Percentiles rank a stretch among this genome's conserved stretches.
These are phyloP conservation scores for Catagonus wagneri DNA, from an alignment of 2,113 vertebrate species.

Conservation along the genomic window DNA sequence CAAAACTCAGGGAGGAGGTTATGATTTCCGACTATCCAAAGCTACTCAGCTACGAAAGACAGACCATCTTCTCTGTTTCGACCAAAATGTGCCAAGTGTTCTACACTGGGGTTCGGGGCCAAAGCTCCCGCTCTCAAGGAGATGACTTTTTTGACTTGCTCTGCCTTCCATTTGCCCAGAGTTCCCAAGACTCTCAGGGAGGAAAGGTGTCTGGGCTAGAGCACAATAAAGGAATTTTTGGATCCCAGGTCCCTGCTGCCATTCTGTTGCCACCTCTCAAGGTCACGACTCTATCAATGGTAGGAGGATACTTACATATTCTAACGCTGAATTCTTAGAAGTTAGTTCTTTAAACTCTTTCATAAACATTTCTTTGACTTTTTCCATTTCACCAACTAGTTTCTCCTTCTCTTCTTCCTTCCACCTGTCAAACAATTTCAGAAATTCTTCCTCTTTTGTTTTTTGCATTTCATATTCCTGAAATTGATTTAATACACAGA, in stretches of 20 bases:
- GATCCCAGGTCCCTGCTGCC: background rate
- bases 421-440: slow-evolving; percentile 92
- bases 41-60: background rate
- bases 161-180: fast-evolving
- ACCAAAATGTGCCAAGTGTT: background rate
- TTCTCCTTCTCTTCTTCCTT: slow-evolving; percentile 93
- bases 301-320: slow-evolving; percentile 85
- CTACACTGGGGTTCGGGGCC: background rate
- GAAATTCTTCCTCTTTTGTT: slow-evolving; percentile 91
- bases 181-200: background rate
- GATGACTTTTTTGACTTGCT: background rate
- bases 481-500: slow-evolving; percentile 68
- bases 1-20: background rate
- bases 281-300: background rate
- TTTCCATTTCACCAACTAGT: slow-evolving; percentile 92
- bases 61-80: background rate
- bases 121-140: background rate
- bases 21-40: background rate
- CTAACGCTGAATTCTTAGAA: slow-evolving; percentile 89
- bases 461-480: slow-evolving; percentile 93
- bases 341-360: slow-evolving; percentile 93
- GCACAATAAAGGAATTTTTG: background rate
- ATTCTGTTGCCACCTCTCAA: background rate
- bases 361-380: slow-evolving; percentile 93
- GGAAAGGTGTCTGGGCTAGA: background rate